Evolutionary conservation across 2,113 vertebrate species (phyloP).

Genomic region (Tretioscincus oriximinensis): DNA sequence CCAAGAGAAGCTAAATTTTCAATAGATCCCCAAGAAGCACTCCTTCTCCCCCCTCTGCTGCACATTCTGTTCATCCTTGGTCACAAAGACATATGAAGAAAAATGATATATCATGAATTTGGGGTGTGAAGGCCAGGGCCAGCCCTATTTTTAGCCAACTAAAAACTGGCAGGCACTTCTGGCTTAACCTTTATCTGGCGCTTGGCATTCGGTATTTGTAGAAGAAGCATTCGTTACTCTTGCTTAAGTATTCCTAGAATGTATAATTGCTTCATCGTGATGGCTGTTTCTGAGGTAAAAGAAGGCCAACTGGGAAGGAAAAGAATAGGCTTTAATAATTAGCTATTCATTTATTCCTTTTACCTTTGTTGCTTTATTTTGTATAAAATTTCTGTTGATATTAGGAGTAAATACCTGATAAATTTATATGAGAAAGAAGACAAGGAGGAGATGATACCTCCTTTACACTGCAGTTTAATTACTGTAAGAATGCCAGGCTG

Average conservation of each 20-base stretch:
- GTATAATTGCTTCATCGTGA: conserved; percentile 13
- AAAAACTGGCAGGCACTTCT: conserved; percentile 54
- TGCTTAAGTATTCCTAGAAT: conserved; percentile 45
- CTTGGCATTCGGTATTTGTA: conserved; percentile 50
- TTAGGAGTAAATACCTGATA: not conserved
- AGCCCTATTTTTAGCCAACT: conserved; percentile 66
- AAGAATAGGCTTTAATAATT: not conserved
- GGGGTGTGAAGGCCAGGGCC: conserved; percentile 49
- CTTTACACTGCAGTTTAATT: not conserved
- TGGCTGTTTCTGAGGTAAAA: not conserved
- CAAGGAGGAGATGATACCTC: not conserved
- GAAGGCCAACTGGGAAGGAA: not conserved
- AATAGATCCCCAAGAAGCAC: not conserved
- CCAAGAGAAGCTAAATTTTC: conserved; percentile 22
- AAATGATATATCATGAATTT: conserved; percentile 40
- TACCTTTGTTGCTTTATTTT: not conserved
- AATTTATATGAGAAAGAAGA: not conserved
- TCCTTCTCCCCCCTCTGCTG: not conserved
- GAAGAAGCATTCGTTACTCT: conserved; percentile 31
- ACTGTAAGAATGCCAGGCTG: not conserved
- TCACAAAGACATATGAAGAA: conserved; percentile 45
- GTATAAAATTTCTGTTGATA: not conserved
- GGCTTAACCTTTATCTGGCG: conserved; percentile 65
- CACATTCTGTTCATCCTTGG: not conserved
- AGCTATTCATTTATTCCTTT: not conserved